Evolutionary conservation across 2,888 invertebrate species (phyloP).

Genomic region (Gandaritis pyraliata): DNA sequence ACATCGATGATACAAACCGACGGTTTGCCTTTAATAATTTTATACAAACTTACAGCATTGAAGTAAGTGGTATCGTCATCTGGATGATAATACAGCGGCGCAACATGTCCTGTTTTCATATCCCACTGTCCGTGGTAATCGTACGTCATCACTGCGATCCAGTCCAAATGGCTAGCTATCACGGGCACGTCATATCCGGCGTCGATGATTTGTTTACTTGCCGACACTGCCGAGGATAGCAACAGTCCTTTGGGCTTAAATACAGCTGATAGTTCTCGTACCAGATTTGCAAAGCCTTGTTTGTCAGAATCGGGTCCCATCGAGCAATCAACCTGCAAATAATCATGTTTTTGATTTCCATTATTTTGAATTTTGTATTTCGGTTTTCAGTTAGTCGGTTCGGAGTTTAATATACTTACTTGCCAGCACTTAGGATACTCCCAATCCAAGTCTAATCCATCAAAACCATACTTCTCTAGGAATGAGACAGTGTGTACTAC

Average conservation of each 20-base stretch:
- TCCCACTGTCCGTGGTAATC: conserved; percentile 97
- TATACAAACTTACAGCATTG: conserved; percentile 87
- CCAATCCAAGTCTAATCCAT: conserved; percentile 98
- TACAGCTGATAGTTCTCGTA: conserved; percentile 88
- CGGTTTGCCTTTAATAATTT: background rate
- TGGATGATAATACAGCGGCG: conserved; percentile 92
- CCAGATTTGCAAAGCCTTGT: conserved; percentile 89
- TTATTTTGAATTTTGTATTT: background rate
- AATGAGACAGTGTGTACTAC: conserved; percentile 90
- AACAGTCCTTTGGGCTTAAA: conserved; percentile 88
- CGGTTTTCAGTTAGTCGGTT: background rate
- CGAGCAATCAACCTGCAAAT: conserved; percentile 90
- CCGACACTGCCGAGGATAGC: conserved; percentile 93
- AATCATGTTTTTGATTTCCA: background rate
- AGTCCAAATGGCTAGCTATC: conserved; percentile 90
- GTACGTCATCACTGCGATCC: conserved; percentile 97
- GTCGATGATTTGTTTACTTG: conserved; percentile 94
- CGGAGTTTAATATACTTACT: conserved; percentile 55
- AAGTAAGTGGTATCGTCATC: conserved; percentile 92
- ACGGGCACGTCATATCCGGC: conserved; percentile 92
- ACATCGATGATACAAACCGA: conserved; percentile 6
- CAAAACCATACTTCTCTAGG: conserved; percentile 91
- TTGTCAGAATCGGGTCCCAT: conserved; percentile 94
- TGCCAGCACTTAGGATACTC: conserved; percentile 97
- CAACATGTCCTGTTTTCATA: conserved; percentile 95